Evolutionary conservation across 2,888 invertebrate genomes (phyloP).

Genomic region (Lottia scabra): DNA sequence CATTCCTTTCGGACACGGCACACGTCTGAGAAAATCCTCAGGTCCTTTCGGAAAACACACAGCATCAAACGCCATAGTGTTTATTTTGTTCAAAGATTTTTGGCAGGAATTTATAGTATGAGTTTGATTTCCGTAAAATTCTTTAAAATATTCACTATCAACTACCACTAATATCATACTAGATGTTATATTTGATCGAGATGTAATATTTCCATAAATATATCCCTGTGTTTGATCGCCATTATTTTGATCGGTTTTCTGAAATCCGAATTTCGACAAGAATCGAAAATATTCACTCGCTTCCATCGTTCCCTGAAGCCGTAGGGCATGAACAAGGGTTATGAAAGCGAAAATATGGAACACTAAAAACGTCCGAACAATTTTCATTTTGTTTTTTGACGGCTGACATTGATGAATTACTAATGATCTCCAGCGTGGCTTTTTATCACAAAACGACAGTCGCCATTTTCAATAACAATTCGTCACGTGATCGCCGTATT

Average conservation of each 20-base stretch:
- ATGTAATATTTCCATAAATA: conserved; percentile 94
- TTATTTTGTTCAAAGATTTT: conserved; percentile 87
- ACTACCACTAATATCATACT: conserved; percentile 89
- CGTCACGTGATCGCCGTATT: not conserved
- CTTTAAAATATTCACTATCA: conserved; percentile 87
- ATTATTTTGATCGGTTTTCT: conserved; percentile 90
- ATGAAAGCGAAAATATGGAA: conserved; percentile 1
- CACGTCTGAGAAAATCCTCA: conserved; percentile 83
- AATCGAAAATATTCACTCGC: conserved; percentile 79
- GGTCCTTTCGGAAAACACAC: conserved; percentile 83
- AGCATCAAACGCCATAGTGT: conserved; percentile 85
- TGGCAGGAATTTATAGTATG: conserved; percentile 77
- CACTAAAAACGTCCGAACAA: not conserved
- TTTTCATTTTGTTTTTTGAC: not conserved
- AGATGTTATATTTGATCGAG: conserved; percentile 68
- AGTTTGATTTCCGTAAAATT: conserved; percentile 86
- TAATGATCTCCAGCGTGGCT: not conserved
- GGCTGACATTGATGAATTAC: not conserved
- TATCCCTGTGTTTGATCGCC: conserved; percentile 90
- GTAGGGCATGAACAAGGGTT: conserved; percentile 39
- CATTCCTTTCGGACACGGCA: conserved; percentile 83
- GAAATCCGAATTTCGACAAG: conserved; percentile 94
- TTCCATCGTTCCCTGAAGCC: conserved; percentile 65
- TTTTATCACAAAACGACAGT: not conserved
- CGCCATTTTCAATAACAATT: not conserved